These are phyloP conservation scores for Erpobdella octoculata DNA, from an alignment of 2,888 invertebrate genomes.

Conservation along the genomic window DNA sequence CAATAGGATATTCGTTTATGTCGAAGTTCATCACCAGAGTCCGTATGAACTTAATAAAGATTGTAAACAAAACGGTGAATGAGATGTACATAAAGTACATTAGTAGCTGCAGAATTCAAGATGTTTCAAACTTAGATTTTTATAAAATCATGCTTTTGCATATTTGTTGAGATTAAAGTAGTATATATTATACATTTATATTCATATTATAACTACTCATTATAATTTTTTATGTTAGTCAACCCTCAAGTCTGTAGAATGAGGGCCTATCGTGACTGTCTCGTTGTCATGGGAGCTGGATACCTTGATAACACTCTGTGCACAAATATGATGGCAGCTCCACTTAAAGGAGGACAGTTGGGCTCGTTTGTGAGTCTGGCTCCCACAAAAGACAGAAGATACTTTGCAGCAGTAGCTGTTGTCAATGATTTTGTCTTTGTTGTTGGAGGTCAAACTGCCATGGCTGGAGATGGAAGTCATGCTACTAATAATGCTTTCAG, in stretches of 20 bases:
- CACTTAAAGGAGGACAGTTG: slow-evolving; percentile 28
- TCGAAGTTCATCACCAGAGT: too few relatives aligned
- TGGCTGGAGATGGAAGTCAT: slow-evolving; percentile 40
- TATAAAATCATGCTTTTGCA: too few relatives aligned
- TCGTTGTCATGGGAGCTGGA: slow-evolving; percentile 38
- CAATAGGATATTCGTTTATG: too few relatives aligned
- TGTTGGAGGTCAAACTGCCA: slow-evolving; percentile 39
- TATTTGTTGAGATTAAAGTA: too few relatives aligned
- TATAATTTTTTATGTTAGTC: not conserved
- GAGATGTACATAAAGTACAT: too few relatives aligned
- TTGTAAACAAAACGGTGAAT: too few relatives aligned
- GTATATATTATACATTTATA: not conserved
- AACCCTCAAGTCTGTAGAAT: slow-evolving; percentile 33
- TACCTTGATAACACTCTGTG: slow-evolving; percentile 39
- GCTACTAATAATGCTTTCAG: slow-evolving; percentile 40
- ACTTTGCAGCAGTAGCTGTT: slow-evolving; percentile 38
- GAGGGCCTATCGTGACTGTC: slow-evolving; percentile 37
- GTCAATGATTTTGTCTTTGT: slow-evolving; percentile 39
- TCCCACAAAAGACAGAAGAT: slow-evolving; percentile 35
- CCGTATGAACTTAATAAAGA: too few relatives aligned
- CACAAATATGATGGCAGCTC: slow-evolving; percentile 36
- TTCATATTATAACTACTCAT: not conserved
- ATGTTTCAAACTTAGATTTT: too few relatives aligned
- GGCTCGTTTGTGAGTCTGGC: slow-evolving; percentile 33
- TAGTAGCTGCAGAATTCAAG: too few relatives aligned